Evolutionary conservation across 1,140 invertebrate species (phyloP).

Genomic region (Drosophila fuyamai): DNA sequence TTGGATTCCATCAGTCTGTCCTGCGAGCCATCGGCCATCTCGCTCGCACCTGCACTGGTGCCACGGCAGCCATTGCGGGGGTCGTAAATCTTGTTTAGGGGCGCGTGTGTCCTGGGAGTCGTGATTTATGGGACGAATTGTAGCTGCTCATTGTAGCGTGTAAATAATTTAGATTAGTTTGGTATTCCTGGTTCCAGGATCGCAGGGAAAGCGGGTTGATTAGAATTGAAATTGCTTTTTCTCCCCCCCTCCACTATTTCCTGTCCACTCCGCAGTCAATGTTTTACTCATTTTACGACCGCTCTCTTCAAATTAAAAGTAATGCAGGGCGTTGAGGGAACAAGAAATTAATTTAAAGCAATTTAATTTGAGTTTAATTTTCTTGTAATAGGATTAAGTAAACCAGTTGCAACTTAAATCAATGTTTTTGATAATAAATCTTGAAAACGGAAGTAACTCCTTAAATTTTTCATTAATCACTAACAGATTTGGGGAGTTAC

Average conservation of each 20-base stretch:
- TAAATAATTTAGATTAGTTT: conserved; percentile 83
- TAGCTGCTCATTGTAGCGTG: conserved; percentile 81
- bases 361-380: conserved; percentile 13
- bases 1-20: conserved; percentile 81
- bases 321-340: neutral
- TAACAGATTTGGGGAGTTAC: too few species aligned
- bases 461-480: neutral
- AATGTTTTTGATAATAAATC: neutral
- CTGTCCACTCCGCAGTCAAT: conserved; percentile 26
- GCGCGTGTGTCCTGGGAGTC: conserved; percentile 82
- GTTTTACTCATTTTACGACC: conserved; percentile 44
- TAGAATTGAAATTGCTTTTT: conserved; percentile 59
- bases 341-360: conserved; percentile 17
- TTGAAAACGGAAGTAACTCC: neutral
- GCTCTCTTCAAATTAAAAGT: conserved; percentile 36
- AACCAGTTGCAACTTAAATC: neutral
- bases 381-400: neutral
- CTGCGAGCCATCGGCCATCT: conserved; percentile 56
- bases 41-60: conserved; percentile 50
- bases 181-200: conserved; percentile 48
- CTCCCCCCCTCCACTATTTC: neutral
- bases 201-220: conserved; percentile 42
- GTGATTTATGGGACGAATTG: conserved; percentile 81
- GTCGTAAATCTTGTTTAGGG: conserved; percentile 81
- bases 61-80: conserved; percentile 42